These are phyloP conservation scores for Microtus montanus DNA, from an alignment of 2,113 vertebrate species.

Conservation along the genomic window DNA sequence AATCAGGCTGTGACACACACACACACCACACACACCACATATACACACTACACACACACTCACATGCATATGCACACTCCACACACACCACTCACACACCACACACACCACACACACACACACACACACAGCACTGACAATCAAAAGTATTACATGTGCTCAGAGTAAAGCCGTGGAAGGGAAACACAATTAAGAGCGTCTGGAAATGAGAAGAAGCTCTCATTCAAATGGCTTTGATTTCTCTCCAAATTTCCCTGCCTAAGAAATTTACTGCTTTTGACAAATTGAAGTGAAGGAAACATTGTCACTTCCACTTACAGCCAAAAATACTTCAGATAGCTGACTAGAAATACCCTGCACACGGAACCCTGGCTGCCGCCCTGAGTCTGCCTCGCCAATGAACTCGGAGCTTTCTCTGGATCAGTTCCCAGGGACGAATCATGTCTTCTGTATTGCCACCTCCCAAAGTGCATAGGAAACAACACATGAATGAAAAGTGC, in stretches of 20 bases:
- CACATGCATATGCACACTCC: not conserved
- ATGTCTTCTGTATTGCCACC: constrained; percentile 58
- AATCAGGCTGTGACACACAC: not conserved
- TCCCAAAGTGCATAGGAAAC: constrained; percentile 50
- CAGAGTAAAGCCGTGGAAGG: not conserved
- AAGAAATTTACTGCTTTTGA: constrained; percentile 36
- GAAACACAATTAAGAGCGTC: constrained; percentile 28
- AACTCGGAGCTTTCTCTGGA: not conserved
- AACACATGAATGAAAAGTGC: constrained; percentile 3
- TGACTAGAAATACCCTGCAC: not conserved
- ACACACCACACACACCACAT: not conserved
- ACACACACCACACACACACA: not conserved
- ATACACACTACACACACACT: not conserved
- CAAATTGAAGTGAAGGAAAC: constrained; percentile 18
- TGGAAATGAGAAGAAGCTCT: constrained; percentile 36
- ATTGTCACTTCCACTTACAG: constrained; percentile 57
- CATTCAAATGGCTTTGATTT: constrained; percentile 42
- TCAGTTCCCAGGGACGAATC: not conserved
- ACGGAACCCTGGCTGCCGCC: not conserved
- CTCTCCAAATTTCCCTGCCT: constrained; percentile 43
- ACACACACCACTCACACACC: not conserved
- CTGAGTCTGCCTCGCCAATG: not conserved
- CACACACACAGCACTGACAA: not conserved
- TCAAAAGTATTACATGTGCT: not conserved
- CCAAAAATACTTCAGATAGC: constrained; percentile 30